phyloP scores from a whole-genome alignment of 1,140 invertebrate species.

The Brachionus asplanchnoidis region DNA sequence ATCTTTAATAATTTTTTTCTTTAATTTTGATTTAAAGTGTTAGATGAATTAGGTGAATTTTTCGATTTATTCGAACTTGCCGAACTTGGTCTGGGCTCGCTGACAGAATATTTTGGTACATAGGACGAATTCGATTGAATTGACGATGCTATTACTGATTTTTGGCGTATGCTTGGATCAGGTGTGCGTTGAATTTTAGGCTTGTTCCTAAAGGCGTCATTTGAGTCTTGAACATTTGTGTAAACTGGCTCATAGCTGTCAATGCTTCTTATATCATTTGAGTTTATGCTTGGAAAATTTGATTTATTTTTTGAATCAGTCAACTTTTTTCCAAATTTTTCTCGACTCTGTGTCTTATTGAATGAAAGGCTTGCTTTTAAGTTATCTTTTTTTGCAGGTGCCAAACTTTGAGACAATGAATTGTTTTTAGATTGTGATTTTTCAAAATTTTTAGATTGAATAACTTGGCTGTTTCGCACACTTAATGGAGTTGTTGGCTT shows the following conservation, averaged over 20 bases:
- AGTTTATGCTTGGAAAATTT: neutral
- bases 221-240: slow-evolving; percentile 6
- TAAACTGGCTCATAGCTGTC: slow-evolving; percentile 3
- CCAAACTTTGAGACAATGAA: neutral
- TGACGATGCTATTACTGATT: neutral
- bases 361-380: neutral
- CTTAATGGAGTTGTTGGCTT: slow-evolving; percentile 8
- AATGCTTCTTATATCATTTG: slow-evolving; percentile 6
- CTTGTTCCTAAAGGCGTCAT: neutral
- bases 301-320: neutral
- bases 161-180: neutral
- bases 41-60: slow-evolving; percentile 19
- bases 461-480: neutral
- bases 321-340: neutral
- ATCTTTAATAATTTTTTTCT: no score
- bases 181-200: slow-evolving; percentile 18
- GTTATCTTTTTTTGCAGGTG: neutral
- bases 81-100: slow-evolving; percentile 37
- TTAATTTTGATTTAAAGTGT: slow-evolving; percentile 15
- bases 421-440: neutral
- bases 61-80: neutral
- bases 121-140: slow-evolving; percentile 13
- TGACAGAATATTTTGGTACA: slow-evolving; percentile 26
- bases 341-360: neutral
- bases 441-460: slow-evolving; percentile 12